These are phyloP conservation scores for Poecilia gillii DNA, from an alignment of 2,797 vertebrate genomes.

Conservation along the genomic window DNA sequence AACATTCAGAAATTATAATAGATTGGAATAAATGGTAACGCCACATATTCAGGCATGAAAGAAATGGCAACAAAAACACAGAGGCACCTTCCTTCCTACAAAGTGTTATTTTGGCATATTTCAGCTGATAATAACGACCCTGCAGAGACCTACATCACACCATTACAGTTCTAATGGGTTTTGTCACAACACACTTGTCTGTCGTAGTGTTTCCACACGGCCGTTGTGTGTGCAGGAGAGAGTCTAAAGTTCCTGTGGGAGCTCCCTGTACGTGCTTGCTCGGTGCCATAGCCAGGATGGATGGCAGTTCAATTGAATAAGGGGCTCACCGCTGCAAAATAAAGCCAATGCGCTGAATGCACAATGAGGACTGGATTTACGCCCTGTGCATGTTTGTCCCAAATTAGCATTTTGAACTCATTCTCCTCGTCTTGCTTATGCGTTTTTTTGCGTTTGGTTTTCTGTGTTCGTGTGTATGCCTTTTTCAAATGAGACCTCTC, in stretches of 20 bases:
- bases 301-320: conserved; percentile 78
- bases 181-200: conserved; percentile 59
- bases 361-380: conserved; percentile 76
- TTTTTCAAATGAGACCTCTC: conserved; percentile 64
- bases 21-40: not conserved
- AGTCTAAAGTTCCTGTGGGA: conserved; percentile 68
- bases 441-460: conserved; percentile 19
- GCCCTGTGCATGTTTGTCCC: conserved; percentile 64
- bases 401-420: conserved; percentile 74
- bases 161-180: conserved; percentile 71
- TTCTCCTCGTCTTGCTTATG: conserved; percentile 35
- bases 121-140: conserved; percentile 64
- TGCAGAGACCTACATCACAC: conserved; percentile 59
- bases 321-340: conserved; percentile 73
- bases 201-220: conserved; percentile 70
- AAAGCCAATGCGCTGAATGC: conserved; percentile 72
- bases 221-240: conserved; percentile 65
- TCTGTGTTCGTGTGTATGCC: conserved; percentile 23
- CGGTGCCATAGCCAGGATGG: conserved; percentile 67
- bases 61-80: conserved; percentile 5
- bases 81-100: conserved; percentile 9
- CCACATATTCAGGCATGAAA: conserved; percentile 10
- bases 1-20: not conserved
- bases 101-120: conserved; percentile 51
- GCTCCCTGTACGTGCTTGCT: conserved; percentile 68